phyloP scores from a whole-genome alignment of 2,113 vertebrate genomes.

The Elanoides forficatus region DNA sequence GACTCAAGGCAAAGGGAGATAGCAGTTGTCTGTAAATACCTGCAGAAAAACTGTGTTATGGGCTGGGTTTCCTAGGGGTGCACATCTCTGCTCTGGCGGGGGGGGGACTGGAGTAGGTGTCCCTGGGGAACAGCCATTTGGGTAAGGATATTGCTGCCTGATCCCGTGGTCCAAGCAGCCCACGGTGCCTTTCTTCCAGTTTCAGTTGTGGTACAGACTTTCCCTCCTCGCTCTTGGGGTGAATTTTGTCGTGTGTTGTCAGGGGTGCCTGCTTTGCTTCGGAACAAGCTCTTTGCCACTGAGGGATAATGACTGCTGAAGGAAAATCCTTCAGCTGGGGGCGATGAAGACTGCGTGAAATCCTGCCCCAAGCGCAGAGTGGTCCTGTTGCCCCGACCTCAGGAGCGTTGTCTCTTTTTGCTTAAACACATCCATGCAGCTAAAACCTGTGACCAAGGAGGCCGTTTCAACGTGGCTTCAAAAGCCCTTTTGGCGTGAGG shows the following conservation, averaged over 20 bases:
- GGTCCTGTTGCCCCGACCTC: neutral
- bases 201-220: rapidly evolving
- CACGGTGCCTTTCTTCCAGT: rapidly evolving
- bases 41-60: neutral
- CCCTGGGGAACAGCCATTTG: neutral
- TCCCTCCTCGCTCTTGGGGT: neutral
- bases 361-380: neutral
- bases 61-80: neutral
- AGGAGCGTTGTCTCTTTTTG: neutral
- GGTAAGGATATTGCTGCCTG: neutral
- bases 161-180: neutral
- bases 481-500: neutral
- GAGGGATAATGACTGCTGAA: neutral
- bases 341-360: rapidly evolving
- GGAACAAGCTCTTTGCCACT: rapidly evolving
- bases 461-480: neutral
- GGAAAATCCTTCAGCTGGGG: neutral
- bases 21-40: neutral
- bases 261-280: neutral
- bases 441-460: neutral
- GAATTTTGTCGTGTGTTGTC: neutral
- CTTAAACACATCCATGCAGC: neutral
- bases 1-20: neutral
- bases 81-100: neutral
- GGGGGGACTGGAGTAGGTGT: neutral